Evolutionary conservation across 2,113 vertebrate species (phyloP), one percentile per base, ranked within the genome.

Genomic region (Coptodon rendalli): DNA sequence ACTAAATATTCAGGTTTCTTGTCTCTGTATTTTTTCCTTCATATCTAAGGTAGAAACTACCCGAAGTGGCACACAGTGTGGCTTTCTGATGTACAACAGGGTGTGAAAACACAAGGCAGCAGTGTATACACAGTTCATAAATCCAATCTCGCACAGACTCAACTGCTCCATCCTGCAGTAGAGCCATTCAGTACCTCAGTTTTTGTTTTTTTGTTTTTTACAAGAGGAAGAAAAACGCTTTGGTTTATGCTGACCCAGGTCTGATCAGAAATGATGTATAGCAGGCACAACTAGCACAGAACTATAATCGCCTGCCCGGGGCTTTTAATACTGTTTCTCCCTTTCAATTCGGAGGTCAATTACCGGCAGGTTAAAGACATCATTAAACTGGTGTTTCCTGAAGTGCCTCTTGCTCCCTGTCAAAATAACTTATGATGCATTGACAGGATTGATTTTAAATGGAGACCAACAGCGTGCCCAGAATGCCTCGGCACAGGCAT

Each of bases 261-360:
- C 91, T 96, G 95, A 95, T 95, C 95, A 92, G 87, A 95, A 94
- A 95, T 96, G 94, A 96, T 96, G 90, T 95, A 96, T 96, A 89
- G 94, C 92, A 89, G 86, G 90, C 86, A 53, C 86, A 92, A 89
- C 87, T 82, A 90, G 88, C 87, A 90, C 89, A 91, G 92, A 94
- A 91, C 87, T 90, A 92, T 94, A 95, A 95, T 94, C 93, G 92
- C 87, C 87, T 91, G 94, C 95, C 95, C 83, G 84, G 1, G 94
- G 94, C 91, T 87, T 95, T 94, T 94, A 93, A 92, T 94, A 91
- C 88, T 87, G 87, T 94, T 94, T 95, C 89, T 92, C 90, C 86
- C 88, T 93, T 94, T 95, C 95, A 93, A 93, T 93, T 91, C 88
- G 22, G 89, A 88, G 95, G 95, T 95, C 95, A 95, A 95, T 95